Evolutionary conservation across 1,140 invertebrate genomes (phyloP).

Genomic region (Neodiprion pinetum): DNA sequence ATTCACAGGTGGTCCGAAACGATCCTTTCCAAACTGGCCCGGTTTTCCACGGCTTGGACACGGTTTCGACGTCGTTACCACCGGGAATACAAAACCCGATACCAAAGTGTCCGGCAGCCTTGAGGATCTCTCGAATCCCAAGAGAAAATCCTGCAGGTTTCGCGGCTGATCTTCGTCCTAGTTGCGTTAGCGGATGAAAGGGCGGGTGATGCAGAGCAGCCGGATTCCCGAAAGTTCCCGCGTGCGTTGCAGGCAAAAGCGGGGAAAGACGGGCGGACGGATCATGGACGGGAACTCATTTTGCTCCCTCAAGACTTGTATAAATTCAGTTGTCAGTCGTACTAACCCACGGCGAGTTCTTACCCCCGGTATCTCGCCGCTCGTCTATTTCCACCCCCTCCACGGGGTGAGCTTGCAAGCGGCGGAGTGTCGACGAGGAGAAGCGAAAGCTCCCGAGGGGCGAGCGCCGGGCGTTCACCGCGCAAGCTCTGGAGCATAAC

Average conservation of each 20-base stretch:
- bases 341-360: not conserved
- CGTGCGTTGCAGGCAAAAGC: too few relatives aligned
- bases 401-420: not conserved
- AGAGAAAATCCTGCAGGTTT: not conserved
- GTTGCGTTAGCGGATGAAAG: too few relatives aligned
- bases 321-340: conserved; percentile 3
- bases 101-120: too few relatives aligned
- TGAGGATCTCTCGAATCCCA: not conserved
- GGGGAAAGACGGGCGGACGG: not conserved
- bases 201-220: not conserved
- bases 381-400: not conserved
- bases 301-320: not conserved
- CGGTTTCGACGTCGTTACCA: too few relatives aligned
- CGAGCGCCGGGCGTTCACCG: conserved; percentile 20
- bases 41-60: too few relatives aligned
- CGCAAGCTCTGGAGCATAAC: conserved; percentile 17
- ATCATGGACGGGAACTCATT: not conserved
- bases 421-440: conserved; percentile 10
- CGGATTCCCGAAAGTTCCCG: too few relatives aligned
- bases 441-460: conserved; percentile 6
- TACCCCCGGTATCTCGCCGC: not conserved
- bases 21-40: too few relatives aligned
- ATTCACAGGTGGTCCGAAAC: too few relatives aligned
- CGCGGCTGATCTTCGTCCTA: not conserved
- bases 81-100: too few relatives aligned